phyloP scores from a whole-genome alignment of 2,888 invertebrate species.

The Stramonita haemastoma region DNA sequence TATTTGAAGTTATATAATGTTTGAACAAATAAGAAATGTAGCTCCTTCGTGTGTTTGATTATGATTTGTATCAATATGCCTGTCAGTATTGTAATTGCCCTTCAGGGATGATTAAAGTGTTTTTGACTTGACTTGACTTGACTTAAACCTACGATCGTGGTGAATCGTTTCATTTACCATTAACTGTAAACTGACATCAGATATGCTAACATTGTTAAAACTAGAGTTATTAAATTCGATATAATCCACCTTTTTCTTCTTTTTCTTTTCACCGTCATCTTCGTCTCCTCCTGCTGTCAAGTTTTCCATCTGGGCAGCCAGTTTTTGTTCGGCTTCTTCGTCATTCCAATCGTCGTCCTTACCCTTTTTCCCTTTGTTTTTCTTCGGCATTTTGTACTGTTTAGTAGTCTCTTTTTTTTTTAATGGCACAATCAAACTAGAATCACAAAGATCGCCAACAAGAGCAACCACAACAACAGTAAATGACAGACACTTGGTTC shows the following conservation, averaged over 20 bases:
- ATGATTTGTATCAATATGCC: too few species aligned
- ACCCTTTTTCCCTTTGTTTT: conserved; percentile 57
- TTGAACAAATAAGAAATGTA: too few species aligned
- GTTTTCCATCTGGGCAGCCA: conserved; percentile 63
- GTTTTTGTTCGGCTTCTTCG: conserved; percentile 56
- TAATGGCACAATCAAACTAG: background rate
- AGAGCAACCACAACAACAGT: background rate
- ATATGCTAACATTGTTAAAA: background rate
- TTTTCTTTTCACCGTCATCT: conserved; percentile 31
- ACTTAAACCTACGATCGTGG: too few species aligned
- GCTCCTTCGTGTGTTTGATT: too few species aligned
- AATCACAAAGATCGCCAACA: background rate
- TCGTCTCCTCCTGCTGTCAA: conserved; percentile 54
- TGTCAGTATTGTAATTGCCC: too few species aligned
- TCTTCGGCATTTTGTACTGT: conserved; percentile 61
- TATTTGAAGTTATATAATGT: too few species aligned
- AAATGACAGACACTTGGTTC: background rate
- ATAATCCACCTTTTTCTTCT: conserved; percentile 26
- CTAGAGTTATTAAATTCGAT: background rate
- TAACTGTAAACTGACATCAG: background rate
- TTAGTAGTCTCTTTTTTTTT: background rate
- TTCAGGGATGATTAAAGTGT: too few species aligned
- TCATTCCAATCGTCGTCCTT: conserved; percentile 63
- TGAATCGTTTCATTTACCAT: too few species aligned
- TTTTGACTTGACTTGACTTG: too few species aligned